Conservation (phyloP, 2,888 invertebrate species). For the Yponomeuta evonymella region DNA sequence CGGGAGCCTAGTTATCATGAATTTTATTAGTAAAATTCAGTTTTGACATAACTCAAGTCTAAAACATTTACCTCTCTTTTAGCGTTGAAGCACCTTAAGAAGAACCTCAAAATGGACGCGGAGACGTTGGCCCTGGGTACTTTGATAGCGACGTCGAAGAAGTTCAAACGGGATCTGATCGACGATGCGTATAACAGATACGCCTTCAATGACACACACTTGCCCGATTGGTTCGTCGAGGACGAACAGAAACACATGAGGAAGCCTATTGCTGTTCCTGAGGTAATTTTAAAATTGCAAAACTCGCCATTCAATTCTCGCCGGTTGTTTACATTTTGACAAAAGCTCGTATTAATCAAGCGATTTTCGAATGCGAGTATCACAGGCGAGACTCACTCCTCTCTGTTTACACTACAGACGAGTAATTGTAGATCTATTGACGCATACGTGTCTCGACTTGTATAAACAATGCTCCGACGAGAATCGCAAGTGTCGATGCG, state of each 20-base stretch:
- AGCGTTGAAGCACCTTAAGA: constrained; percentile 69
- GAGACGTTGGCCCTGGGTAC: constrained; percentile 95
- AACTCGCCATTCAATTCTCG: background rate
- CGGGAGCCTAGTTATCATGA: too few relatives aligned
- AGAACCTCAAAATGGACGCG: constrained; percentile 84
- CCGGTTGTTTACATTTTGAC: too few relatives aligned
- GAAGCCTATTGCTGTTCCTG: constrained; percentile 88
- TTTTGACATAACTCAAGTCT: too few relatives aligned
- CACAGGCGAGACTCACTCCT: too few relatives aligned
- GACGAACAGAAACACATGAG: constrained; percentile 95
- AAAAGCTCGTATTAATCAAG: too few relatives aligned
- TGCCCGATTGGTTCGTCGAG: constrained; percentile 97
- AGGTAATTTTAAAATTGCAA: constrained; percentile 59
- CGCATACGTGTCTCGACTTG: too few relatives aligned
- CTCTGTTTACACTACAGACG: too few relatives aligned
- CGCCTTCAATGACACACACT: constrained; percentile 90
- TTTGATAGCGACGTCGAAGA: constrained; percentile 92
- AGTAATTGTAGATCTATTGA: too few relatives aligned
- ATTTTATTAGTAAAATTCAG: too few relatives aligned
- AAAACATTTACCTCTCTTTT: constrained; percentile 10
- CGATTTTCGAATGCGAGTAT: too few relatives aligned
- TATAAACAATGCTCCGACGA: too few relatives aligned
- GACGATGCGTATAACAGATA: constrained; percentile 96
- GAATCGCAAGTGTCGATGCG: too few relatives aligned
- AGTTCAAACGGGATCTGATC: constrained; percentile 90